Evolutionary conservation across 1,140 invertebrate genomes (phyloP).

Genomic region (Drosophila subobscura): DNA sequence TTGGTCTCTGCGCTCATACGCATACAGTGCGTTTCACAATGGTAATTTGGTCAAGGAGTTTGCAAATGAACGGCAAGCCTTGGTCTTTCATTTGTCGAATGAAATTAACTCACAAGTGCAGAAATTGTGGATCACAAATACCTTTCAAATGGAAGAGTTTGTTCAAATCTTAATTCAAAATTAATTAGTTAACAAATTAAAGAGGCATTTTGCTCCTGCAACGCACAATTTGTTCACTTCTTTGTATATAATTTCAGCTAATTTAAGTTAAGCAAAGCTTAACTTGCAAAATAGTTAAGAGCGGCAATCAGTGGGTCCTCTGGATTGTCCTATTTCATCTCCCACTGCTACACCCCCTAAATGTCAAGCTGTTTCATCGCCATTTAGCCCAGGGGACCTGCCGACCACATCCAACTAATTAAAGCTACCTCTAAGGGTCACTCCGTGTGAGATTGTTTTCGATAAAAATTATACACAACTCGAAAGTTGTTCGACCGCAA

Average conservation of each 20-base stretch:
- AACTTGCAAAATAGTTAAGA: constrained; percentile 14
- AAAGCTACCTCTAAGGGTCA: constrained; percentile 39
- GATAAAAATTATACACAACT: constrained; percentile 78
- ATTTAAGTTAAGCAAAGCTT: constrained; percentile 43
- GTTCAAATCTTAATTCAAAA: too few species aligned
- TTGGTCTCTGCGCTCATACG: neutral
- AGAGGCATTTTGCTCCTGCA: too few species aligned
- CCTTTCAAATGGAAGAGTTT: too few species aligned
- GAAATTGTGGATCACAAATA: too few species aligned
- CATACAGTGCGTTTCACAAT: neutral
- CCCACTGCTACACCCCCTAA: neutral
- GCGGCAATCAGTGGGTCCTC: neutral
- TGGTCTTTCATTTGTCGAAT: too few species aligned
- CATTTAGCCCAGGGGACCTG: neutral
- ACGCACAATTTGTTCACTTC: too few species aligned
- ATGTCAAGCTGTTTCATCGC: constrained; percentile 10
- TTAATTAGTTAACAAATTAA: too few species aligned
- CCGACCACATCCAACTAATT: constrained; percentile 46
- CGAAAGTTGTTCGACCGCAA: constrained; percentile 38
- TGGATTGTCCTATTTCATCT: constrained; percentile 1
- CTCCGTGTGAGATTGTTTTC: constrained; percentile 59
- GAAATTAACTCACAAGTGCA: too few species aligned
- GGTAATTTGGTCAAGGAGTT: too few species aligned
- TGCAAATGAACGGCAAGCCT: too few species aligned
- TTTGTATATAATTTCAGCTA: neutral